Percentiles rank a stretch among this genome's conserved stretches.
Evolutionary conservation across 2,797 vertebrate species (phyloP).

Genomic region (Acrossocheilus wenchowensis): DNA sequence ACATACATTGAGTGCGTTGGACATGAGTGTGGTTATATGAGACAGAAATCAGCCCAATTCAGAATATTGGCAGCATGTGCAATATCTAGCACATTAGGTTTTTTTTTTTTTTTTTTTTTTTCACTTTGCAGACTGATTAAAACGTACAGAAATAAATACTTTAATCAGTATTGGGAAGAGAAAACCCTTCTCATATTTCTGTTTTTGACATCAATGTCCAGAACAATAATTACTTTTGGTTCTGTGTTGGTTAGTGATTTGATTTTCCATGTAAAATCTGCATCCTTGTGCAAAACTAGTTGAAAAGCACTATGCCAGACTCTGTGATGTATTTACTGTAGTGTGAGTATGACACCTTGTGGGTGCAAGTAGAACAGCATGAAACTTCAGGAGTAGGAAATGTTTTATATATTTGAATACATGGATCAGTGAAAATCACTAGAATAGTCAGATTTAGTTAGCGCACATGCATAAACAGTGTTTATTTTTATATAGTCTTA

Average conservation of each 20-base stretch:
- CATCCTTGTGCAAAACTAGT: background rate
- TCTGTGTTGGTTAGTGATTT: background rate
- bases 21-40: too few species aligned
- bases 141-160: background rate
- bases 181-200: background rate
- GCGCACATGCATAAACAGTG: background rate
- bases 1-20: too few species aligned
- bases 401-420: background rate
- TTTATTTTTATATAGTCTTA: background rate
- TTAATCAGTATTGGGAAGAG: background rate
- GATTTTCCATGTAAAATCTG: background rate
- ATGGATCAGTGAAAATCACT: background rate
- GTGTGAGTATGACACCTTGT: conserved; percentile 1
- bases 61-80: too few species aligned
- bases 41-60: too few species aligned
- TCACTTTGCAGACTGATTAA: background rate
- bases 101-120: background rate
- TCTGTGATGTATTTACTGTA: background rate
- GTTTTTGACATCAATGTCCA: background rate
- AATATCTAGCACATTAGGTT: background rate
- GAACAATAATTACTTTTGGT: background rate
- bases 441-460: too few species aligned
- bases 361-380: background rate
- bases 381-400: too few species aligned
- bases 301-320: background rate